Conservation (phyloP, 2,888 invertebrate species). For the Machimus atricapillus region DNA sequence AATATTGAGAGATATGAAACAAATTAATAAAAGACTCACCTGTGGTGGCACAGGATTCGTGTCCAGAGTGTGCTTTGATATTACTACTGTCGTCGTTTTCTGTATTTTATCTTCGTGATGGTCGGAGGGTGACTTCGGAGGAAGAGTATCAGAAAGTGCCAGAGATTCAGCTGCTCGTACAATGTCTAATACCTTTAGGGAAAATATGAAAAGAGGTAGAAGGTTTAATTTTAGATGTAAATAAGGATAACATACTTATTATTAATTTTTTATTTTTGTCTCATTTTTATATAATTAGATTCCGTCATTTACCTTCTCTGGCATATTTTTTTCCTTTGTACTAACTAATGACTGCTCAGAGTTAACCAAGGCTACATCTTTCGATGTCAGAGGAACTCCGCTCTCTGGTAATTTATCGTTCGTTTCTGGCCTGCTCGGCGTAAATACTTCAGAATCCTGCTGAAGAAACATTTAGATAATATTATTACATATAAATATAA, state of each 20-base stretch:
- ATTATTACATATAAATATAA: neutral
- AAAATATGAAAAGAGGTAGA: neutral
- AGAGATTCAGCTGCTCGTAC: conserved; percentile 88
- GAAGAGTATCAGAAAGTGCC: conserved; percentile 66
- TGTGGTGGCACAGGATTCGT: conserved; percentile 57
- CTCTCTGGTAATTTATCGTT: conserved; percentile 44
- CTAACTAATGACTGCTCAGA: conserved; percentile 64
- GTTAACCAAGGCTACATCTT: conserved; percentile 54
- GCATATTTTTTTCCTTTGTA: conserved; percentile 78
- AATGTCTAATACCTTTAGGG: conserved; percentile 79
- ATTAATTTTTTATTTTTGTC: neutral
- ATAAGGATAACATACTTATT: neutral
- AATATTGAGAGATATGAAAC: neutral
- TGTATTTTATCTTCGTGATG: conserved; percentile 69
- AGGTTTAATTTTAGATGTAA: neutral
- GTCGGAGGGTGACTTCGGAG: conserved; percentile 78
- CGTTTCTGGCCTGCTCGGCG: conserved; percentile 53
- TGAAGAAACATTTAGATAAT: conserved; percentile 19
- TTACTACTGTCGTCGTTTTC: conserved; percentile 91
- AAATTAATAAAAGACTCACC: conserved; percentile 62
- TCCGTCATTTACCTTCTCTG: conserved; percentile 70
- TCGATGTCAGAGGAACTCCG: conserved; percentile 52
- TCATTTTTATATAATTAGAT: neutral
- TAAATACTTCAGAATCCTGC: conserved; percentile 61
- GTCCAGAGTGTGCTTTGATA: conserved; percentile 91